Evolutionary conservation across 2,113 vertebrate species (phyloP), one percentile per base, ranked within the genome.

Genomic region (Entosphenus tridentatus): DNA sequence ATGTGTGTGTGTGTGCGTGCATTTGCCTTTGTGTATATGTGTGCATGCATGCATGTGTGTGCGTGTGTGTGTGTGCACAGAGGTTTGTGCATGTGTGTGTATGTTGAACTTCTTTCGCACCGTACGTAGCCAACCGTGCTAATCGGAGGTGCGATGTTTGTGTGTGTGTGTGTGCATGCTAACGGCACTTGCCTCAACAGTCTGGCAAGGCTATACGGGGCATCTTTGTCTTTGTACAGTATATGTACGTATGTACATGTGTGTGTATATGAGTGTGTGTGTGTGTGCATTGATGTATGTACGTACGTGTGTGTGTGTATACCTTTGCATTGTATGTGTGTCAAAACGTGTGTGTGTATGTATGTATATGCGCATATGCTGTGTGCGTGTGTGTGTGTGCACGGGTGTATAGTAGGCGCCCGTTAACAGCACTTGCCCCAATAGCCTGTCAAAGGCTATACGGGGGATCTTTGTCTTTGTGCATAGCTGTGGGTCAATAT

Each of bases 381-480:
- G 10, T 65, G 59, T 65, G 59, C 18, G 59, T 65, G 59, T 65
- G 59, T 65, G 59, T 65, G 59, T 65, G 59, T 65, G 59, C 18
- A 18, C 18, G 59, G n/a, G 10, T 65, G 59, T 65, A 39, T 39
- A 39, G 3, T 39, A 39, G 21, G 21, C 21, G 21, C 21, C 5
- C 21, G 21, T 39, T 39, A 3, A 39, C 21, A 39, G 21, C 21
- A 39, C 21, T 39, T 39, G 21, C 21, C 21, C 21, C 21, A 39
- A 39, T 3, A 39, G 21, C 21, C 3, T 39, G 21, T 39, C 5
- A 39, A 39, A 39, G 21, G 21, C 21, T 39, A 39, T 39, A 39
- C 21, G 21, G 21, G 21, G 21, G 21, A 39, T 6, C 21, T 39
- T 3, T 39, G 21, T 39, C 21, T 39, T 39, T 39, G 21, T 39